Evolutionary conservation across 2,113 vertebrate species (phyloP).

Genomic region (Aramus guarauna): DNA sequence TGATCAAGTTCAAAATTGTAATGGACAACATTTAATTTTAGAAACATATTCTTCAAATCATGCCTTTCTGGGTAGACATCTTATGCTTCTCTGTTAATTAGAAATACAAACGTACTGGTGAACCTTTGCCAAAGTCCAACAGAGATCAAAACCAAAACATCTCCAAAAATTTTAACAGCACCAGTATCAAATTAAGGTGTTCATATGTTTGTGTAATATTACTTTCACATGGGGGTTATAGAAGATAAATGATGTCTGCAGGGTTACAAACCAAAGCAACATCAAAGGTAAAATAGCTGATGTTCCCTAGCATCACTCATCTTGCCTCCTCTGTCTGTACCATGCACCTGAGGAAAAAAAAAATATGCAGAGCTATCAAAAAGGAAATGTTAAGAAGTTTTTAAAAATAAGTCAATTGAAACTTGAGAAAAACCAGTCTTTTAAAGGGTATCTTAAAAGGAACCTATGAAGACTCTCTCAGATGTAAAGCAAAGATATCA

Average conservation of each 20-base stretch:
- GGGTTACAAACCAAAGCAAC: neutral
- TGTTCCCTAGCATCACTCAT: neutral
- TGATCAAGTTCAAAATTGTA: neutral
- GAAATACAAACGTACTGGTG: rapidly evolving
- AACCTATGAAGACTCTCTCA: neutral
- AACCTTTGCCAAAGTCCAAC: neutral
- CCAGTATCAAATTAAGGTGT: neutral
- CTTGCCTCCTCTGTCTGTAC: neutral
- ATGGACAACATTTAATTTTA: neutral
- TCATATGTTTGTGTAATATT: neutral
- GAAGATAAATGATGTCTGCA: neutral
- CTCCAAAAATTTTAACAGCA: neutral
- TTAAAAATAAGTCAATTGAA: neutral
- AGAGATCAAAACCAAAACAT: neutral
- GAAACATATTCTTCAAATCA: neutral
- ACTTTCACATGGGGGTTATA: neutral
- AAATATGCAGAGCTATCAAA: neutral
- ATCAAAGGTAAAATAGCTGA: neutral
- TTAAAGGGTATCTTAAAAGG: neutral
- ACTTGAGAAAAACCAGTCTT: neutral
- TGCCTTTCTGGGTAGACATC: neutral
- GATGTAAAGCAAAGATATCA: neutral
- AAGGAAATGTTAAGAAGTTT: neutral
- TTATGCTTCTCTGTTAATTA: neutral
- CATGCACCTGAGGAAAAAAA: neutral